These are phyloP conservation scores for Phanerotoma sp. DNA, from an alignment of 2,888 invertebrate genomes.

Conservation along the genomic window DNA sequence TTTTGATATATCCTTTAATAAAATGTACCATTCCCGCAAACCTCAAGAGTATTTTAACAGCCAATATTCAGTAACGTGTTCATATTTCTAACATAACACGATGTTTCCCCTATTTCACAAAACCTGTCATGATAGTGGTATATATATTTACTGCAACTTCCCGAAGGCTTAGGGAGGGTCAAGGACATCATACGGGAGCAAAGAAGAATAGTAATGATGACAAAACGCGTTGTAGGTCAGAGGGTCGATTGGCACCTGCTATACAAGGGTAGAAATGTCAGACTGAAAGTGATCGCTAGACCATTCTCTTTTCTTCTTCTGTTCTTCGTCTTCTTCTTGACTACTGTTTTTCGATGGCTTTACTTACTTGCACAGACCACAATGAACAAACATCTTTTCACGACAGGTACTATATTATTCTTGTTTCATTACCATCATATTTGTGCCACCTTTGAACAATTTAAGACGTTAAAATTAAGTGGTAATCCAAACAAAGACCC, in stretches of 20 bases:
- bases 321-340: too few species aligned
- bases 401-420: conserved; percentile 44
- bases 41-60: too few species aligned
- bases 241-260: conserved; percentile 6
- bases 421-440: conserved; percentile 35
- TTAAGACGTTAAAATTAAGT: conserved; percentile 32
- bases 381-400: conserved; percentile 26
- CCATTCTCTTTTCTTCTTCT: conserved; percentile 11
- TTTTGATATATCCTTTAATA: too few species aligned
- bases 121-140: neutral
- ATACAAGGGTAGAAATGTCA: too few species aligned
- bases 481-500: conserved; percentile 32
- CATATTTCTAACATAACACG: neutral
- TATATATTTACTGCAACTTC: neutral
- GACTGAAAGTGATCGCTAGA: too few species aligned
- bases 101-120: neutral
- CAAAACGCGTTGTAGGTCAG: neutral
- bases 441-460: conserved; percentile 21
- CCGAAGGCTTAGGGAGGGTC: conserved; percentile 35
- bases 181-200: conserved; percentile 17
- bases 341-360: too few species aligned
- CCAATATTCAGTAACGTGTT: too few species aligned
- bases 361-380: conserved; percentile 27
- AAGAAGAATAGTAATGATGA: conserved; percentile 24
- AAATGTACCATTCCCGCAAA: too few species aligned